Evolutionary conservation across 2,797 vertebrate species (phyloP), one percentile per base, ranked within the genome.

Genomic region (Vireo griseus): DNA sequence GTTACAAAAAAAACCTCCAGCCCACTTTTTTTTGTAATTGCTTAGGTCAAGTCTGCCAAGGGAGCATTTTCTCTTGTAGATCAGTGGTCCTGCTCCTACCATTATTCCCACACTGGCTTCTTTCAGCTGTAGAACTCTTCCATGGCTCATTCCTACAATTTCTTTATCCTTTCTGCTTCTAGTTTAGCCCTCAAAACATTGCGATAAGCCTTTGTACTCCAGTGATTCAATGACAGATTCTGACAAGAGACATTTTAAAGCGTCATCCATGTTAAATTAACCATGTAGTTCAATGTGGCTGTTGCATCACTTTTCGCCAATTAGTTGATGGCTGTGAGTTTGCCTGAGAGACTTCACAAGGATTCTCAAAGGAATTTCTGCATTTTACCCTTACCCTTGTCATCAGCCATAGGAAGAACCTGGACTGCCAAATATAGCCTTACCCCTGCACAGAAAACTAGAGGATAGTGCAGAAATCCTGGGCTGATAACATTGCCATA

Each of bases 361-460:
- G 24, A 74, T 57, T 50, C 51, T 73, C 25, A 33, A 76, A 47
- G 11, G 11, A 58, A 28, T 58, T 11, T n/a, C 25, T 76, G 3
- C 4, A 17, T 31, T 82, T 61, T 59, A 80, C 39, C 17, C 16
- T 75, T 26, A 39, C 7, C 10, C 24, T 78, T 51, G 17, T 5
- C 19, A 28, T 7, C 57, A 74, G 45, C 37, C 40, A 18, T 12
- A 50, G 20, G 22, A 62, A 21, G n/a, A 61, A 35, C 31, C 18
- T 39, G 37, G 66, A 44, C 42, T 52, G 29, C 16, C 21, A 86
- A 16, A 40, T n/a, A 4, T 29, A 62, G 25, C 11, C 28, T 22
- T 26, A 8, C 2, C 26, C 13, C 39, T 21, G 4, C 13, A 11
- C 1, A 3, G 3, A 22, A 40, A 55, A 52, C 26, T 10, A 19